Conservation (phyloP, 64 coral and sea anemone species). For the Montipora foliosa region DNA sequence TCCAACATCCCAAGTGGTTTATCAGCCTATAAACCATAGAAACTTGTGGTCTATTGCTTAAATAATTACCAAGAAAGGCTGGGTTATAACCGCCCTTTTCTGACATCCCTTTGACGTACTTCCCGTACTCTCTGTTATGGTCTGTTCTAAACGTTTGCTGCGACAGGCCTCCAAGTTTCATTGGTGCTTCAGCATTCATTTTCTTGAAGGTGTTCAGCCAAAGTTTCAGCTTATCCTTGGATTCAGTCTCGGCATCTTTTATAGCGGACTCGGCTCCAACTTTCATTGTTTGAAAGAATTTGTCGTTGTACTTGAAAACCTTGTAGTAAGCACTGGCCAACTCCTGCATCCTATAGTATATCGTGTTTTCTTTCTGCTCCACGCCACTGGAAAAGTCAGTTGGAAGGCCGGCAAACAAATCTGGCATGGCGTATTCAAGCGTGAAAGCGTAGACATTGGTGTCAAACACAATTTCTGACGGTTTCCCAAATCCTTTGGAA, state of each 20-base stretch:
- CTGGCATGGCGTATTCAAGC: conserved; percentile 6
- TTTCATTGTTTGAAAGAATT: conserved; percentile 21
- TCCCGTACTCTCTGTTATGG: conserved; percentile 16
- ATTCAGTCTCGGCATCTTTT: background rate
- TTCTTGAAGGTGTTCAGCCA: background rate
- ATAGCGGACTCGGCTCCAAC: background rate
- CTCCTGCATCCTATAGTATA: conserved; percentile 55
- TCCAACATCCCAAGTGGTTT: too few species aligned
- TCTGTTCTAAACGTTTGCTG: background rate
- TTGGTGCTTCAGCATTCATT: background rate
- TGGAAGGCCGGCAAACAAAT: conserved; percentile 30
- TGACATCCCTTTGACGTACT: conserved; percentile 14
- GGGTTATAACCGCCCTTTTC: background rate
- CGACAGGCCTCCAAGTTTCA: background rate
- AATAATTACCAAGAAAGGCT: conserved; percentile 22
- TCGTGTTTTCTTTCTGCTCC: background rate
- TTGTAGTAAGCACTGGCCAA: conserved; percentile 28
- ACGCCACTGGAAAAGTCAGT: conserved; percentile 7
- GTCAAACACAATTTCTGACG: conserved; percentile 70
- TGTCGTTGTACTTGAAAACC: conserved; percentile 51
- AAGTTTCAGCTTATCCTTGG: background rate
- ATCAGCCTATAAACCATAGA: too few species aligned
- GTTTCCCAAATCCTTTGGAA: conserved; percentile 21
- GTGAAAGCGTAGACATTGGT: conserved; percentile 71
- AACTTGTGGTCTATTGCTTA: background rate